Conservation (phyloP, 2,888 invertebrate species). For the Euzophera pinguis region DNA sequence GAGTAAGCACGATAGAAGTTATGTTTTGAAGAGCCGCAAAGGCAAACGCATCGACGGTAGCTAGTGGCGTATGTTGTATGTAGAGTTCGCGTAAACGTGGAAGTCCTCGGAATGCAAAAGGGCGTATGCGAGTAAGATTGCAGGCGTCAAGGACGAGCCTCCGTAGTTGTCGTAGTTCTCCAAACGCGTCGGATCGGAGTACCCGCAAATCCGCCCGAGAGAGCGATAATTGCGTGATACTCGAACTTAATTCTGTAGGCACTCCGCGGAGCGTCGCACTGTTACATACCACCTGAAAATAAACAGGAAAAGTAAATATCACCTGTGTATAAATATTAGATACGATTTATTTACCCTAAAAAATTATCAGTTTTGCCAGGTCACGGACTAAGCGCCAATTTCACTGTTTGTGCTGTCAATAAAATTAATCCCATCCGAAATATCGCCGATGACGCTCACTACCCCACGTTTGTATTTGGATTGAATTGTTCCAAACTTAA, state of each 20-base stretch:
- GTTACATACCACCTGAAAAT: constrained; percentile 91
- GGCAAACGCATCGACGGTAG: constrained; percentile 89
- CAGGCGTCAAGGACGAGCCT: constrained; percentile 93
- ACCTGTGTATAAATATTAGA: constrained; percentile 7
- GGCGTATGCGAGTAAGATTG: constrained; percentile 89
- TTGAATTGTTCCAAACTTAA: constrained; percentile 69
- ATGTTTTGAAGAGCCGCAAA: constrained; percentile 92
- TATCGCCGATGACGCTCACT: constrained; percentile 45
- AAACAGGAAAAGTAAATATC: constrained; percentile 23
- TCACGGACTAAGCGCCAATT: constrained; percentile 48
- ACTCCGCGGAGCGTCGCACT: constrained; percentile 90
- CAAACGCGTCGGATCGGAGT: constrained; percentile 90
- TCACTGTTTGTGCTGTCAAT: constrained; percentile 57
- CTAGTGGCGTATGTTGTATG: constrained; percentile 91
- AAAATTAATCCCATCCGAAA: constrained; percentile 64
- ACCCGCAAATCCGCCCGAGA: constrained; percentile 91
- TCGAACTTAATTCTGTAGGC: constrained; percentile 86
- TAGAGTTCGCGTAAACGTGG: constrained; percentile 88
- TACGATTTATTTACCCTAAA: constrained; percentile 28
- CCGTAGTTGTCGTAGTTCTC: constrained; percentile 87
- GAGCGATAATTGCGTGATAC: constrained; percentile 91
- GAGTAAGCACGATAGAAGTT: constrained; percentile 83
- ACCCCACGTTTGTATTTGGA: constrained; percentile 57
- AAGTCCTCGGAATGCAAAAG: constrained; percentile 92
- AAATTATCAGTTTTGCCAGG: constrained; percentile 39